Base-by-base conservation (phyloP, 2,113 vertebrate species). In the Tachycineta bicolor region DNA sequence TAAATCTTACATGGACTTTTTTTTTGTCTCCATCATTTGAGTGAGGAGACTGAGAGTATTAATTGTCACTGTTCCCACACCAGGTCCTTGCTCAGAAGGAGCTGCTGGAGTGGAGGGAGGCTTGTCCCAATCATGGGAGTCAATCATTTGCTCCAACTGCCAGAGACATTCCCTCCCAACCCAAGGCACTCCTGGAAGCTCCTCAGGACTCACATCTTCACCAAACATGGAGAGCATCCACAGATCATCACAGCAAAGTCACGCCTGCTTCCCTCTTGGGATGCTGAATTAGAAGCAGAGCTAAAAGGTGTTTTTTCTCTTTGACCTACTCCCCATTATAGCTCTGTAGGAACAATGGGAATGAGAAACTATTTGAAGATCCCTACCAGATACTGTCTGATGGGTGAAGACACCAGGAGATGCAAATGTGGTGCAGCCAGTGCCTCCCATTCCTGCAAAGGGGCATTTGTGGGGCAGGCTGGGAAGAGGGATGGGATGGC, bases 241-340 rank as follows among this genome's bases (percentile, higher is more conserved):
- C 5, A 33, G 46, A 52, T 9, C 56, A 47, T 33, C 59, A 60
- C 9, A 39, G 55, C 9, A 17, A 70, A 52, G 22, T 8, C 65
- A 49, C 0, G 0, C 44, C 34, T 75, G 29, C 14, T 29, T n/a
- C 31, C 53, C 46, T 59, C n/a, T 24, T 41, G 53, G 62, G 37
- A 82, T 56, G 87, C 76, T 43, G 10, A 71, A 52, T 25, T 41
- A 67, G 52, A 75, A 67, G 68, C 29, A 80, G 39, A 78, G 44
- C 28, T 33, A 58, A 52, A 87, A 71, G 7, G 14, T 23, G 20
- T 5, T 28, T 75, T 78, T 84, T 25, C 33, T 83, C 44, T 56
- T 69, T 78, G 64, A 89, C 28, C 39, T 44, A 15, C 13, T 79
- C 41, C 44, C n/a, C 71, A 49, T 60, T 47, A 37, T 0, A 77